Base-by-base conservation (phyloP, 2,888 invertebrate species). In the Eristalis pertinax region DNA sequence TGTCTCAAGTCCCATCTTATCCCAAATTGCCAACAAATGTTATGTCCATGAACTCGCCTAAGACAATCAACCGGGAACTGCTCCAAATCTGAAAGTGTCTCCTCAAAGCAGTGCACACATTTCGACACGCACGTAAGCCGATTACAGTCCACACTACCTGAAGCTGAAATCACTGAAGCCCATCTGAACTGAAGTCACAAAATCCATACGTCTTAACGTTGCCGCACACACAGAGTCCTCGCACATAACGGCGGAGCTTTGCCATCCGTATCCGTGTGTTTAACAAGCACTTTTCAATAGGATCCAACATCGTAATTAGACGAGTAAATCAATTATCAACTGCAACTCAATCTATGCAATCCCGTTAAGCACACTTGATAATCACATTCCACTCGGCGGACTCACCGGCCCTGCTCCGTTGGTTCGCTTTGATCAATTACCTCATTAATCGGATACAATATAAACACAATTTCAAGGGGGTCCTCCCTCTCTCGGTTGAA, bases 381-480 rank as follows among this genome's bases (percentile, higher is more conserved):
- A 80, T 80, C 68, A 58, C 35, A 77, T 63, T 24, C 29, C 41
- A 60, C 35, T 60, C 62, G 13, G 67, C 50, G 68, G 67, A 68
- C 62, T 63, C 58, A 26, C 58, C 29, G 13, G 65, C 4, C 38
- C 35, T 19, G 50, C 19, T 50, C 50, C 50, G 19, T 8, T 19
- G 50, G 50, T 32, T 69, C 50, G 13, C 73, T 72, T 67, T 79
- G 79, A 79, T 67, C 38, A 69, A 81, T 74, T 62, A 74, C 50
- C 62, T 38, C 35, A 70, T 70, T 78, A 77, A 56, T n/a, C 38
- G 35, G 19, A 13, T 8, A 35, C 75, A 58, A 60, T 35, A 41
- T 13, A 22, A 15, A 62, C 56, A 19, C 50, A 75, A 58, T 65
- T 56, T 22, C 19, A 38, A 19, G 65, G 13, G 65, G 19, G 24